phyloP scores from a whole-genome alignment of 2,113 vertebrate species.

The Motacilla tschutschensis region DNA sequence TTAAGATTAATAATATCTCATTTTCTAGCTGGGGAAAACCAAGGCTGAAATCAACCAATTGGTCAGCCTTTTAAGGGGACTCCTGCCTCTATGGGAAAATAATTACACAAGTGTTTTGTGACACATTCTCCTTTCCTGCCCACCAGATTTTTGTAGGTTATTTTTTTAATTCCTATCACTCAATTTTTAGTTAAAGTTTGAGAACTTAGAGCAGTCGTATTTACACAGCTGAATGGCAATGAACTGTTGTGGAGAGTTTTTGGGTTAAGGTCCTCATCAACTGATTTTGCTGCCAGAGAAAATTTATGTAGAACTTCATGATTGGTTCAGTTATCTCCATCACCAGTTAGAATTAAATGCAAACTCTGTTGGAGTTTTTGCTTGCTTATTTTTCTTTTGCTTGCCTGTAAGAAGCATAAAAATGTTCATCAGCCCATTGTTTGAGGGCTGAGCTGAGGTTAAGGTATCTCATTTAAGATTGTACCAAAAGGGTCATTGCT shows the following conservation, averaged over 20 bases:
- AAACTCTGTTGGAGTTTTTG: background rate
- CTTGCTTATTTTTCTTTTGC: background rate
- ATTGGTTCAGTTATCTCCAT: background rate
- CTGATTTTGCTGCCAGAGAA: background rate
- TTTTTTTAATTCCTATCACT: background rate
- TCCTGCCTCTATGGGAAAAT: background rate
- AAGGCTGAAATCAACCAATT: background rate
- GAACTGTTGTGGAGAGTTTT: background rate
- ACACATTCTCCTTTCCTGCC: background rate
- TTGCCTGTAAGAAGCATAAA: background rate
- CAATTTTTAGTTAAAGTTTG: background rate
- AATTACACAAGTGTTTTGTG: background rate
- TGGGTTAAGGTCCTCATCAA: background rate
- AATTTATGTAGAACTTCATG: background rate
- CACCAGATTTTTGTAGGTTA: background rate
- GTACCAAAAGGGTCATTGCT: background rate
- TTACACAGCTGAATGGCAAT: background rate
- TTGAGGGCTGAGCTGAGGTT: background rate
- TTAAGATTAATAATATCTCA: slow-evolving; percentile 4
- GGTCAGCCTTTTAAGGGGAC: background rate
- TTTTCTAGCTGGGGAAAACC: background rate
- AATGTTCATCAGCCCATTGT: background rate
- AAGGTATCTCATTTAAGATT: slow-evolving; percentile 1
- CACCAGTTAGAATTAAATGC: background rate
- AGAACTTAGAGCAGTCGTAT: background rate